These are phyloP conservation scores for Eupsilia transversa DNA, from an alignment of 2,888 invertebrate genomes.

Conservation along the genomic window DNA sequence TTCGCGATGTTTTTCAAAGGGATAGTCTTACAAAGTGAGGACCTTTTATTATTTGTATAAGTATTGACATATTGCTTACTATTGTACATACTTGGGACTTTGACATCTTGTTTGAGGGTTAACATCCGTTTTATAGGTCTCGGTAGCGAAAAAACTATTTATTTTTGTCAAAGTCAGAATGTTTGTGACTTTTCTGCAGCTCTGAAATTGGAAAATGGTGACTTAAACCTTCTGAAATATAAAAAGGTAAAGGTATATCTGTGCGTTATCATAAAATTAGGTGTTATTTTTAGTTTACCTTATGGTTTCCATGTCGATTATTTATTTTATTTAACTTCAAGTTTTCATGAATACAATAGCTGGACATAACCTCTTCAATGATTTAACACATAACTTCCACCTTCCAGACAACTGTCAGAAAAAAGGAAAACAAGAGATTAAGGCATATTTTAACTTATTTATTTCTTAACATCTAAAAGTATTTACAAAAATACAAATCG, in stretches of 20 bases:
- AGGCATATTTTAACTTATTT: constrained; percentile 47
- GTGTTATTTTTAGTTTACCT: not conserved
- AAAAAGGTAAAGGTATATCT: no score
- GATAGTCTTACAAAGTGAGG: constrained; percentile 57
- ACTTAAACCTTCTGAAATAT: not conserved
- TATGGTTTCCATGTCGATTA: no score
- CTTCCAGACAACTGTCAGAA: no score
- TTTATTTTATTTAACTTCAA: no score
- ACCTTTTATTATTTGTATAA: constrained; percentile 55
- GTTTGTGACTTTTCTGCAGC: not conserved
- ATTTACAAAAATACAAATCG: constrained; percentile 67
- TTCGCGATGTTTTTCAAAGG: constrained; percentile 51
- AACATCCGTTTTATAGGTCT: constrained; percentile 47
- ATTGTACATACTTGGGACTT: constrained; percentile 22
- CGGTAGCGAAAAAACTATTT: constrained; percentile 4
- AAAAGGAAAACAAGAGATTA: no score
- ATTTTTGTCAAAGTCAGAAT: constrained; percentile 14
- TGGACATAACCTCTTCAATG: not conserved
- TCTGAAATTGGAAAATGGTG: not conserved
- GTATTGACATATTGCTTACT: constrained; percentile 59
- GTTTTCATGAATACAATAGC: not conserved
- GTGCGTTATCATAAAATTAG: not conserved
- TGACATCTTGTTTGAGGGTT: constrained; percentile 37
- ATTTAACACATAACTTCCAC: not conserved
- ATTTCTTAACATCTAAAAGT: constrained; percentile 53